Evolutionary conservation across 2,888 invertebrate species (phyloP).

Genomic region (Luffia ferchaultella): DNA sequence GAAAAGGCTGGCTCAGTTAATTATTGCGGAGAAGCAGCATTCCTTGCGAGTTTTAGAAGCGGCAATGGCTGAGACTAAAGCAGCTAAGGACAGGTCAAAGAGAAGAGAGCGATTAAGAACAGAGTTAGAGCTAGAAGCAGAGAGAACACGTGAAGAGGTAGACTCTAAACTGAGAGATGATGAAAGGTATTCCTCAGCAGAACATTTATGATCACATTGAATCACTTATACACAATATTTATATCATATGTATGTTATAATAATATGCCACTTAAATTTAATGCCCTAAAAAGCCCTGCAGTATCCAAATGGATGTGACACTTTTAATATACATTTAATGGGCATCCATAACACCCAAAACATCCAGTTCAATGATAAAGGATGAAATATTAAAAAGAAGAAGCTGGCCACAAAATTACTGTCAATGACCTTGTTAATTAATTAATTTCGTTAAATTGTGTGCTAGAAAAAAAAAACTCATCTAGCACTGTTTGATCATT

Average conservation of each 20-base stretch:
- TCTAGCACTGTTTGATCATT: no score
- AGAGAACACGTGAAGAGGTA: slow-evolving; percentile 39
- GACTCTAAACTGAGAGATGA: slow-evolving; percentile 42
- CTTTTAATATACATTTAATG: no score
- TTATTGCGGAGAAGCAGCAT: slow-evolving; percentile 55
- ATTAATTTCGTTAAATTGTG: no score
- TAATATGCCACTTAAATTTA: background rate
- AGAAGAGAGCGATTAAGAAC: slow-evolving; percentile 31
- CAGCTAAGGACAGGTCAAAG: slow-evolving; percentile 35
- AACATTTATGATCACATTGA: no score
- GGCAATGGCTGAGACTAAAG: slow-evolving; percentile 54
- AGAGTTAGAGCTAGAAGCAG: slow-evolving; percentile 30
- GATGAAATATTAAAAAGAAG: no score
- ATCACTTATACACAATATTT: background rate
- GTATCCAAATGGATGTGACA: no score
- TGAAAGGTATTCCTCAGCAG: slow-evolving; percentile 36
- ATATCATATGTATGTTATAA: background rate
- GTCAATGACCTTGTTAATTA: no score
- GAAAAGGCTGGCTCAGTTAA: slow-evolving; percentile 49
- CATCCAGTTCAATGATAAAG: no score
- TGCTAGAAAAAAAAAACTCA: no score
- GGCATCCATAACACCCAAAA: no score
- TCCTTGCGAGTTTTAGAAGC: slow-evolving; percentile 48
- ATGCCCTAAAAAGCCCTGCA: no score
- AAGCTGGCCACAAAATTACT: no score